Evolutionary conservation across 1,140 invertebrate genomes (phyloP), one percentile per base, ranked within the genome.

Genomic region (Panagrolaimus sp.): DNA sequence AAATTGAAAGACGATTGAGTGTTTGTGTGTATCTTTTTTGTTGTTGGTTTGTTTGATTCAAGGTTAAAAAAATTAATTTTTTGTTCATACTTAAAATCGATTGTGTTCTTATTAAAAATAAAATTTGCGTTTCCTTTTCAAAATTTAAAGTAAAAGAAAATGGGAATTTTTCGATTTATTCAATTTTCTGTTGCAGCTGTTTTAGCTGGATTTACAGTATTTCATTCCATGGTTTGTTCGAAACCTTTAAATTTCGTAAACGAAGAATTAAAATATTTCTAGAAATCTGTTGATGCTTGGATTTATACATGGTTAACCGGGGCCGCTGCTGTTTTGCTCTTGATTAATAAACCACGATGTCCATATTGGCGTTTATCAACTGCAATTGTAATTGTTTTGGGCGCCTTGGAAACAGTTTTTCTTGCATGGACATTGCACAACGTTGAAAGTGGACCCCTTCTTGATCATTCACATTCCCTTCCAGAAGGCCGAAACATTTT

Each of bases 221-320:
- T 58, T 21, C 52, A 58, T 17, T 26, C 15, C 14, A 12, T 58
- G 52, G 52, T 58, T 21, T 21, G 52, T 58, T 58, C 8, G 21
- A 5, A 58, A 21, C 15, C 28, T 21, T 52, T 12, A 17, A 21
- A 0, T 21, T 26, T 28, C 12, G n/a, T 3, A 1, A 26, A 21
- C 52, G 48, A 7, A 4, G 5, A 4, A 21, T 58, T 58, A 5
- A 26, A 15, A 24, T 10, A n/a, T 45, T 78, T 77, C n/a, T 38
- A 76, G 74, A 63, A 74, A 28, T 69, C 76, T 38, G 14, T 67
- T 9, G 73, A 71, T 28, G 80, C 78, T 67, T 79, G 77, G 75
- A 67, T 77, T 38, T 75, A 73, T 32, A 74, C 72, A 0, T 68
- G 65, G 63, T 43, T 79, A n/a, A 68, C 58, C 28, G 52, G 28